These are phyloP conservation scores for Oryzias melastigma DNA, from an alignment of 2,113 vertebrate genomes.

Conservation along the genomic window DNA sequence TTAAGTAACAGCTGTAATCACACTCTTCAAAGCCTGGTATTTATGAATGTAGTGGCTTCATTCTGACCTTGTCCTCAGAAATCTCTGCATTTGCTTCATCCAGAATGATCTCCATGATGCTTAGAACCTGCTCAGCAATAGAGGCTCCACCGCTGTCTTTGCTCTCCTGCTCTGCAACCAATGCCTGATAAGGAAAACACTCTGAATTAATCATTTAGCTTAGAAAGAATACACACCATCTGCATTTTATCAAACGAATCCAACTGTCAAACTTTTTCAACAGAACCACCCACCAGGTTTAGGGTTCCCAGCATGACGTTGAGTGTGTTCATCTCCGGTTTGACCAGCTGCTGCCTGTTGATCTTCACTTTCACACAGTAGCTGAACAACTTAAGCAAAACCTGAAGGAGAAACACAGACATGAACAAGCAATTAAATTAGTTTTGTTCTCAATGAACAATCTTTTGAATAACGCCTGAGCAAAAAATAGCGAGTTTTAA, in stretches of 20 bases:
- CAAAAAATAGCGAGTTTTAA: too few species aligned
- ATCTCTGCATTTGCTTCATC: conserved; percentile 98
- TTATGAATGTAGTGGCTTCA: neutral
- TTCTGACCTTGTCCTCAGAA: conserved; percentile 93
- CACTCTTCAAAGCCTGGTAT: neutral
- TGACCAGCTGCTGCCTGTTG: conserved; percentile 94
- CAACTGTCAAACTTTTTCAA: neutral
- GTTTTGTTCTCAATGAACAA: too few species aligned
- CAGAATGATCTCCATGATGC: conserved; percentile 99
- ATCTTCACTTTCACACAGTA: conserved; percentile 98
- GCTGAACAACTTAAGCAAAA: conserved; percentile 94
- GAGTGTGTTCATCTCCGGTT: conserved; percentile 97
- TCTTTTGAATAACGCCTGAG: too few species aligned
- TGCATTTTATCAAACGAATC: neutral
- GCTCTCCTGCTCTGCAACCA: conserved; percentile 97
- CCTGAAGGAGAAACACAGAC: conserved; percentile 67
- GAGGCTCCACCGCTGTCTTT: conserved; percentile 96
- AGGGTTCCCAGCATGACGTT: conserved; percentile 98
- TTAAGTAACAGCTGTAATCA: neutral
- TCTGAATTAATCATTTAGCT: neutral
- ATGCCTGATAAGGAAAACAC: conserved; percentile 74
- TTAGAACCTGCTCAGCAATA: conserved; percentile 96
- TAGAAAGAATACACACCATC: neutral
- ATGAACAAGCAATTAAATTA: neutral
- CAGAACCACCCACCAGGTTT: conserved; percentile 84